Evolutionary conservation across 2,113 vertebrate genomes (phyloP), one percentile per base, ranked within the genome.

Genomic region (Rhineura floridana): DNA sequence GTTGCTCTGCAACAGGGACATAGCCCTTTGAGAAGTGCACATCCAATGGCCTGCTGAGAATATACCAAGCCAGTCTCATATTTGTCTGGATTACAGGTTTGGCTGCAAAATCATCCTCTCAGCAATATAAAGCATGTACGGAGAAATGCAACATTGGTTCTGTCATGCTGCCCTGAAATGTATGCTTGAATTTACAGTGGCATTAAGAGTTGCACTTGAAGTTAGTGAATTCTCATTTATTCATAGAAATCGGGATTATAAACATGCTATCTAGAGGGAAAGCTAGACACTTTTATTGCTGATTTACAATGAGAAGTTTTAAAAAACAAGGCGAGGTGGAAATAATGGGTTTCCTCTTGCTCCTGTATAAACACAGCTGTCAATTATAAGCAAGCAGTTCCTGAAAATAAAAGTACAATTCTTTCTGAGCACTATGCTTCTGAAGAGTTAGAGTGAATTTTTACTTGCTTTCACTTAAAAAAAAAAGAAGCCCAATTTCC

Each of bases 391-490:
- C 25, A 80, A 52, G 76, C 33, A 80, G 23, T 23, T 69, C n/a
- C 12, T 42, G 62, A 55, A 79, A 80, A 87, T 87, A 55, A 80
- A 67, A 69, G 25, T 67, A 48, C 25, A 87, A 70, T 65, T 55
- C 36, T 70, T 80, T 55, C 12, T 50, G 50, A 70, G 44, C 10
- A 80, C 28, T n/a, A 28, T 33, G 21, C 72, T 63, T 63, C 59
- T 86, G 52, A n/a, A 77, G 30, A 46, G 17, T 39, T n/a, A 42
- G 50, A 39, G 87, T 89, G 90, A 91, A 84, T 92, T 90, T 91
- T 91, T 93, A 86, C 87, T 93, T 85, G 87, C 55, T 89, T 88
- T 93, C 1, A 52, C 92, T 93, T 94, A 90, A 91, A 94, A 72
- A 52, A 73, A 21, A 44, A 28, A 28, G 92, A 93, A 85, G 85